Conservation (phyloP, 2,113 vertebrate species). For the Megaleporinus macrocephalus region DNA sequence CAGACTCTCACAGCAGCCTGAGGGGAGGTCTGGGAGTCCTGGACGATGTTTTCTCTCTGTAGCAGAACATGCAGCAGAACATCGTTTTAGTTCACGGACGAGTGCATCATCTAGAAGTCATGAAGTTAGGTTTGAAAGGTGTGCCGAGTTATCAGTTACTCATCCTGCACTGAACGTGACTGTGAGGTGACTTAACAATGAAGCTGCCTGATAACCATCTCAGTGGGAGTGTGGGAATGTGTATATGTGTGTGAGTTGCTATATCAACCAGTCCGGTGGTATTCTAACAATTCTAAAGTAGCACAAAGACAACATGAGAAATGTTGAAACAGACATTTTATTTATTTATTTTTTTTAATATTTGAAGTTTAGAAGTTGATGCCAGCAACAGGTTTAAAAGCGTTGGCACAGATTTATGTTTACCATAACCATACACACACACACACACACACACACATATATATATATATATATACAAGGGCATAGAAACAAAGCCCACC, state of each 20-base stretch:
- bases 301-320: neutral
- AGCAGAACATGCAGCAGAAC: neutral
- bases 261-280: neutral
- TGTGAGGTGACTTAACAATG: neutral
- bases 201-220: neutral
- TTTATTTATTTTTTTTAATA: no score
- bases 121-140: no score
- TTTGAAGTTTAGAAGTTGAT: no score
- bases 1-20: no score
- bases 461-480: no score
- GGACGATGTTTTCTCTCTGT: neutral
- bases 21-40: neutral
- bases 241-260: conserved; percentile 9
- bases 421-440: no score
- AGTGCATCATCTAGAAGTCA: neutral
- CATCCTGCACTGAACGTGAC: neutral
- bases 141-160: neutral
- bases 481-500: no score
- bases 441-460: no score
- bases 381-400: no score
- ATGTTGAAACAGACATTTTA: no score
- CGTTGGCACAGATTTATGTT: no score
- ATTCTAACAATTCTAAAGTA: no score
- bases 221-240: neutral
- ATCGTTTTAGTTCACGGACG: neutral